Evolutionary conservation across 2,888 invertebrate species (phyloP), one percentile per base, ranked within the genome.

Genomic region (Pandemis cinnamomeana): DNA sequence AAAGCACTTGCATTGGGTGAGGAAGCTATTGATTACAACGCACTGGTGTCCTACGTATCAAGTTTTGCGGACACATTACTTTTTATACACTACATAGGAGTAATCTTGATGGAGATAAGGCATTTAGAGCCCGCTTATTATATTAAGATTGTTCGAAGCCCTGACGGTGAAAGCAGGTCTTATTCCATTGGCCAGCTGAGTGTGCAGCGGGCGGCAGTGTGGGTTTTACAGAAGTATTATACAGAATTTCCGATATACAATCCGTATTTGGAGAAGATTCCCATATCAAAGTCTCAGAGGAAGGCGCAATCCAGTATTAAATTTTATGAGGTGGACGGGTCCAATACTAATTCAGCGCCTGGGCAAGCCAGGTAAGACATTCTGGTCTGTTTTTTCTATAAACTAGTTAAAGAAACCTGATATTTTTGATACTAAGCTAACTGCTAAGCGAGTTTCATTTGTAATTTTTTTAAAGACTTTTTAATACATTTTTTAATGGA

Each of bases 221-320:
- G 98, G 97, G 97, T 99, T 5, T 91, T 99, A 58, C 98, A 99
- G 89, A 97, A 97, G 82, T 99, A 99, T 91, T 99, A 99, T 86
- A 97, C 98, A 0, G 98, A 99, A 86, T 99, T 99, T 89, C 97
- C 98, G 0, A 97, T 99, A 79, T 99, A 98, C 87, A 99, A 99
- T 93, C 99, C 99, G 0, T 99, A 99, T 88, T 95, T 99, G 84
- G 99, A 99, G 87, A 96, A 98, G 78, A 95, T 98, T 83, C 98
- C 98, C 0, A 96, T 97, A 79, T 97, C 97, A 0, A 98, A 98
- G 88, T 97, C 97, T 0, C 96, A 96, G 80, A 97, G 97, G 87
- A 96, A 96, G 80, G 96, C 95, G 0, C 96, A 96, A 63, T 96
- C 96, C 0, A 97, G 97, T 88, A 98, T 99, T 86, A 99, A 99